Evolutionary conservation across 2,113 vertebrate genomes (phyloP).

Genomic region (Dascyllus trimaculatus): DNA sequence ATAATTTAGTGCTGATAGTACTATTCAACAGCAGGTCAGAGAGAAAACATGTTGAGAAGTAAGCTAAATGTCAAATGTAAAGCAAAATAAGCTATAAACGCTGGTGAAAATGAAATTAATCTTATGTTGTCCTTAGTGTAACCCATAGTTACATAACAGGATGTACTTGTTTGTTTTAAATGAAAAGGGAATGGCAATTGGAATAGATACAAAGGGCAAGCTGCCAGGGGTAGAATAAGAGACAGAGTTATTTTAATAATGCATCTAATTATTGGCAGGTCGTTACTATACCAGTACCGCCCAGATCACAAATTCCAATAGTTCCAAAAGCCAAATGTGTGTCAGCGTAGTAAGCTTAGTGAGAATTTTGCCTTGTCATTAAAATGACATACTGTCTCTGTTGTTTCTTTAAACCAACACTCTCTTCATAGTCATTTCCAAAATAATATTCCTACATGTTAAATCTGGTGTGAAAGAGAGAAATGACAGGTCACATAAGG

Average conservation of each 20-base stretch:
- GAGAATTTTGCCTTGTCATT: neutral
- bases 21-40: neutral
- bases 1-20: neutral
- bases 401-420: neutral
- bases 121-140: too few relatives aligned
- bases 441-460: neutral
- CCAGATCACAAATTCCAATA: neutral
- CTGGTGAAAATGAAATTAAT: neutral
- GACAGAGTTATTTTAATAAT: neutral
- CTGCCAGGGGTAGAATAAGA: too few relatives aligned
- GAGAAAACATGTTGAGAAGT: too few relatives aligned
- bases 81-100: neutral
- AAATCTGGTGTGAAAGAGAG: slow-evolving; percentile 1
- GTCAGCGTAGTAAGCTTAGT: neutral
- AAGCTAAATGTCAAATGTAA: too few relatives aligned
- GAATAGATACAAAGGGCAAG: too few relatives aligned
- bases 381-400: neutral
- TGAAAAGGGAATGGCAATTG: too few relatives aligned
- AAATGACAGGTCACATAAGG: neutral
- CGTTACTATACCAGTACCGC: neutral
- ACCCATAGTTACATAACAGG: too few relatives aligned
- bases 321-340: neutral
- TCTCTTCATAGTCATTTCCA: neutral
- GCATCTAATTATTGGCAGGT: neutral
- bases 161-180: too few relatives aligned